Evolutionary conservation across 2,113 vertebrate species (phyloP).

Genomic region (Oxyruncus cristatus): DNA sequence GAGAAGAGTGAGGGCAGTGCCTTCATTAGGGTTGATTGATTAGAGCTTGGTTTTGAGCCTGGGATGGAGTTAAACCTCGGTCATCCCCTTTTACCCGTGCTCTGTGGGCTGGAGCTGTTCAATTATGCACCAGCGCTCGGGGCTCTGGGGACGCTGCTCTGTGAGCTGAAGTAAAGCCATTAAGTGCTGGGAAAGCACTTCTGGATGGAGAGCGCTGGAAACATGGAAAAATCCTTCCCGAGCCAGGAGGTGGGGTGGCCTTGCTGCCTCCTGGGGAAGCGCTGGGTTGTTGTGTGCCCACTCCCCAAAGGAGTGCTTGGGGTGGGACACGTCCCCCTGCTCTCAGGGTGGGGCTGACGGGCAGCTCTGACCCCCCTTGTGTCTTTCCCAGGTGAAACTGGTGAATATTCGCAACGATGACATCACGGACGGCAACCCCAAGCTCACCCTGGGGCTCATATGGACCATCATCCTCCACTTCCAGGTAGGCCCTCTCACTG

Average conservation of each 20-base stretch:
- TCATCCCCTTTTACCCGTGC: not conserved
- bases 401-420: conserved; percentile 98
- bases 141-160: not conserved
- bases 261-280: not conserved
- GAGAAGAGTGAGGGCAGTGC: not conserved
- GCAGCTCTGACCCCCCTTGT: not conserved
- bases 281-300: accelerated
- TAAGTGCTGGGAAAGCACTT: conserved; percentile 7
- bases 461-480: conserved; percentile 99
- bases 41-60: not conserved
- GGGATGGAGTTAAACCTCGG: not conserved
- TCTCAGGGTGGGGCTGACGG: not conserved
- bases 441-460: conserved; percentile 94
- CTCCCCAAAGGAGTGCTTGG: accelerated
- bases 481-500: conserved; percentile 79
- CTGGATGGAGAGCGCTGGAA: not conserved
- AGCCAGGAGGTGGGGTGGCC: not conserved
- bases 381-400: conserved; percentile 87
- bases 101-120: not conserved
- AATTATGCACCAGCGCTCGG: not conserved
- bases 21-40: not conserved
- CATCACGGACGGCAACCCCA: conserved; percentile 97
- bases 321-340: not conserved
- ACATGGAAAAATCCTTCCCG: not conserved
- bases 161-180: not conserved